Evolutionary conservation across 2,113 vertebrate species (phyloP).

Genomic region (Aix galericulata): DNA sequence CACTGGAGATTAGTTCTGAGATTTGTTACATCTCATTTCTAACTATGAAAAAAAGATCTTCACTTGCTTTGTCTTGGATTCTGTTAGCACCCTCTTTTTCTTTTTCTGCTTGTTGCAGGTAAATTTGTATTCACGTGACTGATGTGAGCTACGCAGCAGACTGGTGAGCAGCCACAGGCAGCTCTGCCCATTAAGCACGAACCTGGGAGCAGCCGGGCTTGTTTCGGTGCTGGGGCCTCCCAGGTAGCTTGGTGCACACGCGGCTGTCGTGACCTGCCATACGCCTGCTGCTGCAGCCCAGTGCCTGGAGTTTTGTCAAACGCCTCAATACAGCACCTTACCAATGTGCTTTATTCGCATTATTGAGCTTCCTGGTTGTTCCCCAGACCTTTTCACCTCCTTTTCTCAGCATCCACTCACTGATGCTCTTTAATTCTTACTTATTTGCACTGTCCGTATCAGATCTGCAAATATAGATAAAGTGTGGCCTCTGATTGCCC

Average conservation of each 20-base stretch:
- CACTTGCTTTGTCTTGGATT: neutral
- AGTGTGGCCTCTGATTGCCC: neutral
- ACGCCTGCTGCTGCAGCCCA: rapidly evolving
- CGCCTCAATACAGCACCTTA: neutral
- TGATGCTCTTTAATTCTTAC: neutral
- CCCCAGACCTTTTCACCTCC: neutral
- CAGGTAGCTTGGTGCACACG: neutral
- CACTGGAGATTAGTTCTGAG: neutral
- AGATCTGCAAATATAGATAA: neutral
- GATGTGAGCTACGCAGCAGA: neutral
- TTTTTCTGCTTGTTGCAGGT: neutral
- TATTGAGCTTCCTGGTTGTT: neutral
- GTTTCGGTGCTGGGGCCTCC: neutral
- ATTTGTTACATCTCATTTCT: neutral
- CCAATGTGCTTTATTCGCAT: neutral
- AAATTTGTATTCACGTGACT: neutral
- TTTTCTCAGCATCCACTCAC: neutral
- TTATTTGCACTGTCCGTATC: neutral
- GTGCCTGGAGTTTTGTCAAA: neutral
- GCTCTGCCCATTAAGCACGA: neutral
- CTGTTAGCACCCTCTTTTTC: neutral
- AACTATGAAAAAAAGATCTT: neutral
- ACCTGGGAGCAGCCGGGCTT: neutral
- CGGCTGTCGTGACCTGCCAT: neutral
- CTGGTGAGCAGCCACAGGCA: neutral